Percentiles rank a stretch among this genome's conserved stretches.
phyloP scores from a whole-genome alignment of 2,113 vertebrate genomes.

The Ictidomys tridecemlineatus region DNA sequence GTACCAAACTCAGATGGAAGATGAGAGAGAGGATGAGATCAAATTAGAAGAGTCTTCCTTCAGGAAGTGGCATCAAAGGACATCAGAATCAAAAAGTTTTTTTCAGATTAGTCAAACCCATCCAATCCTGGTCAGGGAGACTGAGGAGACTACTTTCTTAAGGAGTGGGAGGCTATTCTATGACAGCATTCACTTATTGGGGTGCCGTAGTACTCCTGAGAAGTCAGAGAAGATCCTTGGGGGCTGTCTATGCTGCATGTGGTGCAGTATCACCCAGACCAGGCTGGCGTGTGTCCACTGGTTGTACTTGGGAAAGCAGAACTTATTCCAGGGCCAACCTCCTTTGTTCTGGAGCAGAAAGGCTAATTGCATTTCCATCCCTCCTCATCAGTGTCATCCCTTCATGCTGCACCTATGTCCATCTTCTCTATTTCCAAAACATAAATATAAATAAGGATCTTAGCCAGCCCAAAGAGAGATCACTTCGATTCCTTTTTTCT shows the following conservation, averaged over 20 bases:
- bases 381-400: not conserved
- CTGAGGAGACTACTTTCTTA: not conserved
- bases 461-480: not conserved
- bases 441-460: not conserved
- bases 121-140: not conserved
- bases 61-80: not conserved
- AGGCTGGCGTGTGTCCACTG: not conserved
- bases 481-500: not conserved
- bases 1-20: not conserved
- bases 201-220: not conserved
- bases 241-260: not conserved
- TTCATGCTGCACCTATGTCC: not conserved
- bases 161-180: not conserved
- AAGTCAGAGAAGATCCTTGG: not conserved
- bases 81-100: not conserved
- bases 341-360: not conserved
- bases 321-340: not conserved
- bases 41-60: not conserved
- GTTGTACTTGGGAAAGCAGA: not conserved
- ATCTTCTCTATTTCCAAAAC: not conserved
- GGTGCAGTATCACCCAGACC: fast-evolving
- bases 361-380: not conserved
- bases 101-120: not conserved
- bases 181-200: not conserved
- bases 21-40: not conserved